A percentile compares a stretch with the other conserved stretches of the same genome.
Conservation (phyloP, 1,140 invertebrate genomes). For the Dendroctonus ponderosae region DNA sequence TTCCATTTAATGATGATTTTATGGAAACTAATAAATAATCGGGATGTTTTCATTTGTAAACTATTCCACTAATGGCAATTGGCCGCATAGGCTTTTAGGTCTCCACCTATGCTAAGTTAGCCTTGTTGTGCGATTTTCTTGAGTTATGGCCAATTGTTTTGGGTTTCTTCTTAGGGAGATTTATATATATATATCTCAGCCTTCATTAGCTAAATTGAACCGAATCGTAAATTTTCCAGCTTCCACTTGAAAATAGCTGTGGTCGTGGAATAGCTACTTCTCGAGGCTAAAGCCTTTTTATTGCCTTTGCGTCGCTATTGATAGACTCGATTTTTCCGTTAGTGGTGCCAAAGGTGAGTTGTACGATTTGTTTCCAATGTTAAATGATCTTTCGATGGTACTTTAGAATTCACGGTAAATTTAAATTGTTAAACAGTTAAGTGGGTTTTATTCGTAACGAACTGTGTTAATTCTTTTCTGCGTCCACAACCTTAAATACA, state of each 20-base stretch:
- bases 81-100: constrained; percentile 6
- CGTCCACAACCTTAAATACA: too few relatives aligned
- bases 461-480: too few relatives aligned
- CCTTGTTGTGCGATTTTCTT: constrained; percentile 38
- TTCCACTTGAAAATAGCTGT: constrained; percentile 45
- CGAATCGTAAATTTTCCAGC: constrained; percentile 45
- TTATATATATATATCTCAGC: constrained; percentile 29
- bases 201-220: constrained; percentile 50
- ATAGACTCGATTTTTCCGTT: too few relatives aligned
- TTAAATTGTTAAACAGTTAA: too few relatives aligned
- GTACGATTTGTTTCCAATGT: too few relatives aligned
- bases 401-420: too few relatives aligned
- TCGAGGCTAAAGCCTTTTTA: constrained; percentile 1
- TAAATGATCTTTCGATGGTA: too few relatives aligned
- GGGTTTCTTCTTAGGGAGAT: constrained; percentile 42
- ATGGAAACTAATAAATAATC: too few relatives aligned
- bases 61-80: neutral
- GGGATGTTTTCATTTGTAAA: neutral
- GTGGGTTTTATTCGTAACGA: too few relatives aligned
- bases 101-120: constrained; percentile 33
- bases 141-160: constrained; percentile 38
- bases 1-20: too few relatives aligned
- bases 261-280: constrained; percentile 4
- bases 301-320: neutral
- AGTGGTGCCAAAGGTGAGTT: too few relatives aligned